Base-by-base conservation (phyloP, 2,797 vertebrate species). In the Echiichthys vipera region DNA sequence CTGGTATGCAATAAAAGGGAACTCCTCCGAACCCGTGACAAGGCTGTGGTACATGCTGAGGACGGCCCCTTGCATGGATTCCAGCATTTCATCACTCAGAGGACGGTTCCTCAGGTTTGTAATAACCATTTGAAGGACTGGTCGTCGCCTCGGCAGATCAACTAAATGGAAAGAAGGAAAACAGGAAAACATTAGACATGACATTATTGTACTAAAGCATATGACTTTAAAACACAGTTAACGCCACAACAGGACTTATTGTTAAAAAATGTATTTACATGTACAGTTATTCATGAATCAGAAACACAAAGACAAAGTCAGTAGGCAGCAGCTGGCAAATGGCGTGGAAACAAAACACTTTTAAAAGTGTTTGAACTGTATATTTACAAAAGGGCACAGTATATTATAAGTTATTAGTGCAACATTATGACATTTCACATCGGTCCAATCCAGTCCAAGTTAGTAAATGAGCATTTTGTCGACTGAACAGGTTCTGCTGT, bases 71-170 rank as follows among this genome's bases (percentile, higher is more conserved):
- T 1, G 1, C 47, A 67, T 15, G 7, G 40, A 53, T 5, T 5
- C 3, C 1, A 29, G 5, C 24, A 3, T 2, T 0, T 3, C 0
- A 4, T 1, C 11, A 29, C 36, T 58, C 36, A 73, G 43, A 8
- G 36, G 61, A 49, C 53, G 20, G 45, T 58, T 72, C 40, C 70
- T 65, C 29, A 51, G 1, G 45, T 73, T 58, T 1, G 45, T 58
- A 0, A 50, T 2, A 2, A 7, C 2, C 71, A 65, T 5, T 1
- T 58, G 17, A 4, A 74, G n/a, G n/a, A 32, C 0, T 6, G 1
- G 6, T 20, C 17, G 29, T 22, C 17, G 22, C 18, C 2, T 25
- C 6, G 7, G 54, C 17, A 65, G 17, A 1, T 3, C 18, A 20
- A 13, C 36, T 42, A 27, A 11, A 65, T 7, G 18, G 30, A 47